phyloP scores from a whole-genome alignment of 1,140 invertebrate species.

The Drosophila micromelanica region DNA sequence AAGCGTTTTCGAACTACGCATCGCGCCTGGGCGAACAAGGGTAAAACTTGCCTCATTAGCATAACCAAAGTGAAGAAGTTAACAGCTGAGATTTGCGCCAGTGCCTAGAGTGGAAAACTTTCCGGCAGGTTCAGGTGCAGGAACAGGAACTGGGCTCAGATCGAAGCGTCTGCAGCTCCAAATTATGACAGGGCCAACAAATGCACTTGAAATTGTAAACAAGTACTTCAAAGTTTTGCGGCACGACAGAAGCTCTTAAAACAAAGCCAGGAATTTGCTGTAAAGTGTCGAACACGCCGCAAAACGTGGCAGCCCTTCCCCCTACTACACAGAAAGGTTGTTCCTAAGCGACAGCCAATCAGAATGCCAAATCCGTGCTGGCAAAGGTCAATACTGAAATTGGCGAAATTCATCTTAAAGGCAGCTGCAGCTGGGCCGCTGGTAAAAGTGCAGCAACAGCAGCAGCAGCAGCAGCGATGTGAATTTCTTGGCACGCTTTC shows the following conservation, averaged over 20 bases:
- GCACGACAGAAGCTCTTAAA: constrained; percentile 55
- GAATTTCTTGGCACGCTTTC: constrained; percentile 33
- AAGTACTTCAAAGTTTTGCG: constrained; percentile 75
- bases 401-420: constrained; percentile 7
- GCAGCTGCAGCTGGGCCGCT: constrained; percentile 9
- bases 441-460: not conserved
- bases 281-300: constrained; percentile 9
- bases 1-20: constrained; percentile 29
- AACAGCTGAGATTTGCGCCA: constrained; percentile 66
- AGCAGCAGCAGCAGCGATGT: constrained; percentile 28
- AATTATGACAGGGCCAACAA: constrained; percentile 68
- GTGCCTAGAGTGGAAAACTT: constrained; percentile 69
- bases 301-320: not conserved
- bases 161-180: constrained; percentile 49
- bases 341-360: constrained; percentile 31
- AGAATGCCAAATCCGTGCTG: constrained; percentile 26
- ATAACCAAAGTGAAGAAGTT: constrained; percentile 58
- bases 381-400: constrained; percentile 36
- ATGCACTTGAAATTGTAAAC: constrained; percentile 78
- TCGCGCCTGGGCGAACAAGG: constrained; percentile 13
- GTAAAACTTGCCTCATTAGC: constrained; percentile 75
- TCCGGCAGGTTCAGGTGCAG: constrained; percentile 9
- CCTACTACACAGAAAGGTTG: not conserved
- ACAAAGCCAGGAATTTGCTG: constrained; percentile 49
- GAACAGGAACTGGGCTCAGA: constrained; percentile 12